These are phyloP conservation scores for Cactoblastis cactorum DNA, from an alignment of 2,888 invertebrate genomes.

Conservation along the genomic window DNA sequence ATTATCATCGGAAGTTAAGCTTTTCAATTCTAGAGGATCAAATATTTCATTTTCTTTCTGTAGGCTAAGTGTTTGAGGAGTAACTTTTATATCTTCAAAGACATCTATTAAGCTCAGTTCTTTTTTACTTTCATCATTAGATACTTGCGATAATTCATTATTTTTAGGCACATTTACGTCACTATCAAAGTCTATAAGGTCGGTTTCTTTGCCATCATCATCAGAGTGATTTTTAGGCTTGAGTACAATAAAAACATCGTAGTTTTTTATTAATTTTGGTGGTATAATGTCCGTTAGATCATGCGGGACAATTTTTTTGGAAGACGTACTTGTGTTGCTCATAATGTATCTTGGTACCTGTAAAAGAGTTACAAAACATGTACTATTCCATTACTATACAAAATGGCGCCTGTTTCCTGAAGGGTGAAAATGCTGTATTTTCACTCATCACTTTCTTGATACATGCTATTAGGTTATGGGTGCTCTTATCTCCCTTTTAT, in stretches of 20 bases:
- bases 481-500: too few relatives aligned
- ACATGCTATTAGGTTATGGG: too few relatives aligned
- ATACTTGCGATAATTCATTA: too few relatives aligned
- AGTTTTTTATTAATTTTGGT: constrained; percentile 12
- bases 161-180: not conserved
- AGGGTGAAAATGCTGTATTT: too few relatives aligned
- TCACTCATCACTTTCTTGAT: too few relatives aligned
- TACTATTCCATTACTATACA: not conserved
- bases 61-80: not conserved
- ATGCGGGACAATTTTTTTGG: not conserved
- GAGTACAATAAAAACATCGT: not conserved
- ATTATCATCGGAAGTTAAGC: not conserved
- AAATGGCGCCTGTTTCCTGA: too few relatives aligned
- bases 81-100: constrained; percentile 23
- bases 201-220: not conserved
- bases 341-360: not conserved
- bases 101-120: constrained; percentile 19
- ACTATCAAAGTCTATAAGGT: not conserved
- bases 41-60: not conserved
- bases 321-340: not conserved
- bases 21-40: constrained; percentile 1
- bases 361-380: not conserved
- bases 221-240: not conserved
- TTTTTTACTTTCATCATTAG: not conserved
- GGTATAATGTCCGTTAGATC: not conserved